Conservation (phyloP, 2,113 vertebrate species). For the Burhinus bistriatus region DNA sequence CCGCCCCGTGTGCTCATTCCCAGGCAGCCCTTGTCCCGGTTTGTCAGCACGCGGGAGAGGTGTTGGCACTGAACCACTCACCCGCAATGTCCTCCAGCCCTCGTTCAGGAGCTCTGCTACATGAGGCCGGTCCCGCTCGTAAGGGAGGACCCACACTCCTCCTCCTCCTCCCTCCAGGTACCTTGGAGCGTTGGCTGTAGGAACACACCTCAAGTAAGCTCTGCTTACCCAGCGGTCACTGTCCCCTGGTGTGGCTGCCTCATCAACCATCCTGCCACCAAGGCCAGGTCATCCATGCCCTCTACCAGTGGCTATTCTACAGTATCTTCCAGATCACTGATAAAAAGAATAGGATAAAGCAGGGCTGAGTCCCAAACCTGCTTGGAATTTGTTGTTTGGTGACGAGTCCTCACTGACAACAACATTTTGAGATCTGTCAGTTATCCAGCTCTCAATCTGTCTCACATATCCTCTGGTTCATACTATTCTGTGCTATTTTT, state of each 20-base stretch:
- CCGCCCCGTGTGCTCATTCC: neutral
- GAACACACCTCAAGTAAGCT: neutral
- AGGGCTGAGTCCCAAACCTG: neutral
- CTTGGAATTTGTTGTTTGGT: neutral
- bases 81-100: neutral
- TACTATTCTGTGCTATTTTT: slow-evolving; percentile 62
- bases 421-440: slow-evolving; percentile 56
- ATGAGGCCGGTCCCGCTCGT: accelerated
- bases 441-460: slow-evolving; percentile 60
- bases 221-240: neutral
- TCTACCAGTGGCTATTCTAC: neutral
- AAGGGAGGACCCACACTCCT: neutral
- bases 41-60: neutral
- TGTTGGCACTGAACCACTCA: neutral
- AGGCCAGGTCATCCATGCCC: neutral
- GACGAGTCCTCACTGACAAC: slow-evolving; percentile 40
- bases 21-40: neutral
- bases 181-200: neutral
- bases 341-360: neutral
- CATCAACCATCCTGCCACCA: neutral
- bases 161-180: neutral
- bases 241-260: neutral
- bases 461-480: slow-evolving; percentile 39
- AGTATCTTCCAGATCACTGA: neutral
- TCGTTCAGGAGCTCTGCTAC: neutral